Percentiles rank a stretch among this genome's conserved stretches.
Conservation (phyloP, 2,797 vertebrate genomes). For the Alca torda region DNA sequence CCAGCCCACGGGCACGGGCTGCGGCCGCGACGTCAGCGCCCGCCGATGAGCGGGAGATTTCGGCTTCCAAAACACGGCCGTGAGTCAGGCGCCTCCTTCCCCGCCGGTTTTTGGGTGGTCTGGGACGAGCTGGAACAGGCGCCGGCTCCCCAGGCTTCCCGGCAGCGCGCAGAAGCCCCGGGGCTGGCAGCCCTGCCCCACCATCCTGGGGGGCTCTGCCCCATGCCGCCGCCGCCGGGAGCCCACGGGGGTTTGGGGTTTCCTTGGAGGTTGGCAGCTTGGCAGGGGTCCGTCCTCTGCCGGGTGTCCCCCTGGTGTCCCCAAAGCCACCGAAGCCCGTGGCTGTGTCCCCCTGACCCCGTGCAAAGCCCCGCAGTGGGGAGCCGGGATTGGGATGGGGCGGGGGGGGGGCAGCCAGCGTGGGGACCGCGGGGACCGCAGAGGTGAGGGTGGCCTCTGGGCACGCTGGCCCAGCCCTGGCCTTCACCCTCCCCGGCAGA, state of each 20-base stretch:
- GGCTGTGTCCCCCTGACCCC: neutral
- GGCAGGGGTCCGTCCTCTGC: neutral
- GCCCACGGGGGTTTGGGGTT: neutral
- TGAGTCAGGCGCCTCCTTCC: conserved; percentile 47
- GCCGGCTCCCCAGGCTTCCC: neutral
- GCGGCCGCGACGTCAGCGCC: neutral
- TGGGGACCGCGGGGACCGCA: accelerated
- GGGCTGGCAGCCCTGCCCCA: neutral
- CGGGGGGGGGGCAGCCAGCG: neutral
- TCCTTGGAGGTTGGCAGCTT: neutral
- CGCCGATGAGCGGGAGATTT: conserved; percentile 25
- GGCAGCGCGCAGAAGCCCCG: neutral
- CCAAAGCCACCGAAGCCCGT: accelerated
- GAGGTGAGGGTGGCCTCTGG: neutral
- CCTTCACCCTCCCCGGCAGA: neutral
- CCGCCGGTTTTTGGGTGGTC: conserved; percentile 39
- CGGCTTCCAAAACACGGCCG: neutral
- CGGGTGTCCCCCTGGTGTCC: neutral
- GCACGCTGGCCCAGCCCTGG: neutral
- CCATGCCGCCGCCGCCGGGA: neutral
- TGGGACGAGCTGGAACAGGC: conserved; percentile 44
- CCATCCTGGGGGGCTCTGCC: neutral
- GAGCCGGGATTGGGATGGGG: neutral
- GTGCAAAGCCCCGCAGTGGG: neutral
- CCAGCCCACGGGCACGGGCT: conserved; percentile 4